Conservation (phyloP, 2,888 invertebrate genomes). For the Penaeus monodon region DNA sequence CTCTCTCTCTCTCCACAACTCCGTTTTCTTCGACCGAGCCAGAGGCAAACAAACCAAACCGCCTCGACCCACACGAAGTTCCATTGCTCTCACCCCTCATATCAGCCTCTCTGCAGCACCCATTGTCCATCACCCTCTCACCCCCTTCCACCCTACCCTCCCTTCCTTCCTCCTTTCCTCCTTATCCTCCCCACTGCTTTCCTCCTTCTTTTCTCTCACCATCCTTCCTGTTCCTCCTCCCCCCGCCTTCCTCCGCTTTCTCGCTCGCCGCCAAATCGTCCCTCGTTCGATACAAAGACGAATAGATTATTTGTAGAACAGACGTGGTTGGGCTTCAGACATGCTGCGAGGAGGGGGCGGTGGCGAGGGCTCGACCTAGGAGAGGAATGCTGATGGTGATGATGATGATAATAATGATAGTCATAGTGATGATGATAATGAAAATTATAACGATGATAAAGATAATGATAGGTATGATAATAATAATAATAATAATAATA, state of each 20-base stretch:
- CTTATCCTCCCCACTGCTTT: neutral
- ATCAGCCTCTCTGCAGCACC: too few relatives aligned
- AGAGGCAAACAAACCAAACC: too few relatives aligned
- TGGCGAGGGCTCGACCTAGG: neutral
- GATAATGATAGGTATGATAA: too few relatives aligned
- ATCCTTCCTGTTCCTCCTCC: neutral
- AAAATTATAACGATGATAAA: too few relatives aligned
- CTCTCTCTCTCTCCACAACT: too few relatives aligned
- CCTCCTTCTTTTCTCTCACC: neutral
- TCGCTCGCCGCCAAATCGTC: neutral
- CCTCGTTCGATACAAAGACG: neutral
- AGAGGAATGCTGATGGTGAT: neutral
- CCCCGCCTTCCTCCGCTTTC: neutral
- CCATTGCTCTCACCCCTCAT: too few relatives aligned
- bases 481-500: too few relatives aligned
- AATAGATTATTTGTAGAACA: neutral
- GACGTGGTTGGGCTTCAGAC: too few relatives aligned
- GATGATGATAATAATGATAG: neutral
- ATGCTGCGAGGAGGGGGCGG: too few relatives aligned
- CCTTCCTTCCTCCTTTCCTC: neutral
- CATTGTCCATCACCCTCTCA: neutral
- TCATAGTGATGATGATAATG: too few relatives aligned
- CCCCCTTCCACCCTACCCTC: neutral
- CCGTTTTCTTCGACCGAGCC: too few relatives aligned
- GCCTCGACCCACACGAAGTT: too few relatives aligned